phyloP scores from a whole-genome alignment of 2,113 vertebrate genomes.

The Oriolus oriolus region DNA sequence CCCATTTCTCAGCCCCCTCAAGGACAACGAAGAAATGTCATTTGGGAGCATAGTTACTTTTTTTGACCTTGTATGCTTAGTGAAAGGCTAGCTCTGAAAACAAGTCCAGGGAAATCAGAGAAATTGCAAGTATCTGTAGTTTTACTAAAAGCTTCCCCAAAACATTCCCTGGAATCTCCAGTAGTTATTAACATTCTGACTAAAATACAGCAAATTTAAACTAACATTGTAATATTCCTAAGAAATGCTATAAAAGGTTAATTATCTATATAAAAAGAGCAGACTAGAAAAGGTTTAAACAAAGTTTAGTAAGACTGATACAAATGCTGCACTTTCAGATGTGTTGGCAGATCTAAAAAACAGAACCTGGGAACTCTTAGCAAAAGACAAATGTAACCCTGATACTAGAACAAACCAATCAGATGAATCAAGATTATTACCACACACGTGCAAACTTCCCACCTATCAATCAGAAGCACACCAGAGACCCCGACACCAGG shows the following conservation, averaged over 20 bases:
- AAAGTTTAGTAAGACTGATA: not conserved
- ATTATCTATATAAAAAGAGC: not conserved
- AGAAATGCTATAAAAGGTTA: not conserved
- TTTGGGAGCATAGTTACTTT: not conserved
- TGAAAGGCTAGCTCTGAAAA: not conserved
- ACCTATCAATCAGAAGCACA: not conserved
- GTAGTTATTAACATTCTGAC: not conserved
- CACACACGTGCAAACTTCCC: accelerated
- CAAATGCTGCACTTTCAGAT: not conserved
- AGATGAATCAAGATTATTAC: not conserved
- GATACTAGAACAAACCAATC: not conserved
- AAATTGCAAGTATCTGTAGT: not conserved
- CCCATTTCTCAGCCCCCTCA: not conserved
- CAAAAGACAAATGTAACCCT: not conserved
- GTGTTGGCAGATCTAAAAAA: not conserved
- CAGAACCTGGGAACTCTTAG: not conserved
- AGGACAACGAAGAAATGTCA: not conserved
- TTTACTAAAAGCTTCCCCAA: not conserved
- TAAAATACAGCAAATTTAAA: not conserved
- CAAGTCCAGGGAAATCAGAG: not conserved
- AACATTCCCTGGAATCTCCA: not conserved
- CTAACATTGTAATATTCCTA: not conserved
- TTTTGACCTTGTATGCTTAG: not conserved
- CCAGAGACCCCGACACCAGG: not conserved
- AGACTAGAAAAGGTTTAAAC: not conserved